These are phyloP conservation scores for Agrochola macilenta DNA, from an alignment of 2,888 invertebrate genomes.

Conservation along the genomic window DNA sequence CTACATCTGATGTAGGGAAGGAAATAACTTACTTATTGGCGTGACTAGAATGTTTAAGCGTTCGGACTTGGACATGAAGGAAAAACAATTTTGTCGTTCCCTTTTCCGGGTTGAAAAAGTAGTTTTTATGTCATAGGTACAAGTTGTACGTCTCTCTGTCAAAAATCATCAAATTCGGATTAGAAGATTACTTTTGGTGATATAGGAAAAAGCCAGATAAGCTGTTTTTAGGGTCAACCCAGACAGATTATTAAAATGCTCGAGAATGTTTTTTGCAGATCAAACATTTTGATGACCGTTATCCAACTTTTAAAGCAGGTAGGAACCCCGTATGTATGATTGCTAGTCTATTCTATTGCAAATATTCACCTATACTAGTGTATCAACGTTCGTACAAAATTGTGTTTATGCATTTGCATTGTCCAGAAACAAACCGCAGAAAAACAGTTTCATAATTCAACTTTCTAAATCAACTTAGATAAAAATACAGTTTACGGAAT, in stretches of 20 bases:
- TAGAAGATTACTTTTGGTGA: too few species aligned
- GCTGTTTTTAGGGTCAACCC: background rate
- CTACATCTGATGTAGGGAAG: constrained; percentile 11
- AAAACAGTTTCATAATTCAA: background rate
- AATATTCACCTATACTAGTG: too few species aligned
- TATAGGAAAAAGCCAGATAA: background rate
- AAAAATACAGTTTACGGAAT: background rate
- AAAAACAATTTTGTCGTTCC: constrained; percentile 22
- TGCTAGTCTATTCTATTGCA: too few species aligned
- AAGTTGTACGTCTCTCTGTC: background rate
- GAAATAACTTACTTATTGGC: constrained; percentile 46
- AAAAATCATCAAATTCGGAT: background rate
- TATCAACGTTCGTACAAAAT: background rate
- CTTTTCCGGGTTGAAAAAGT: constrained; percentile 17
- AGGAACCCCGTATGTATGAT: background rate
- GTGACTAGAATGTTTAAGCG: constrained; percentile 36
- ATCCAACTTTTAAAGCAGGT: background rate
- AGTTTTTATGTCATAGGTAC: background rate
- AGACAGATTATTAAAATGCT: background rate
- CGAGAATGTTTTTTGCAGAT: background rate
- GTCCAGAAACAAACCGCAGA: background rate
- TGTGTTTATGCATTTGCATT: background rate
- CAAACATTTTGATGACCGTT: background rate
- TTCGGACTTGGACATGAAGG: background rate
- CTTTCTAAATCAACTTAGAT: background rate